Percentiles rank a stretch among this genome's conserved stretches.
These are phyloP conservation scores for Trachythela sp. DNA, from an alignment of 64 coral and sea anemone species.

Conservation along the genomic window DNA sequence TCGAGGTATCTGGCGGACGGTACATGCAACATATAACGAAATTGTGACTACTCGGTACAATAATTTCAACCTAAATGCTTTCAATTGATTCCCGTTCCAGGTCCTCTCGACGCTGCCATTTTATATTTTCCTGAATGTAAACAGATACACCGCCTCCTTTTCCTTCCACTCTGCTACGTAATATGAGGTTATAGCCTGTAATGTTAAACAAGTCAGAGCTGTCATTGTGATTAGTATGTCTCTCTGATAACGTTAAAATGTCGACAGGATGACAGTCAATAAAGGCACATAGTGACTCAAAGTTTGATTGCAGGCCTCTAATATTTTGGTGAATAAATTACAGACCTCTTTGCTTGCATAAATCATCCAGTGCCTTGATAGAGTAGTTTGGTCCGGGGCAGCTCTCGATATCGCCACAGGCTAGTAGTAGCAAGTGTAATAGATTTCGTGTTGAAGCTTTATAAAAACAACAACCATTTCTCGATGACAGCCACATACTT, in stretches of 20 bases:
- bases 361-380: not conserved
- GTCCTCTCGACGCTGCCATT: not conserved
- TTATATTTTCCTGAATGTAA: not conserved
- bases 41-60: not conserved
- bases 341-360: not conserved
- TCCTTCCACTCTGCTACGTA: not conserved
- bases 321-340: not conserved
- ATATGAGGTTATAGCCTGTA: not conserved
- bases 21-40: not conserved
- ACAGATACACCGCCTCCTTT: not conserved
- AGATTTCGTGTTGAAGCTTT: not conserved
- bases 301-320: not conserved
- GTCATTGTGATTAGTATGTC: not conserved
- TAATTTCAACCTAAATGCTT: not conserved
- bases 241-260: not conserved
- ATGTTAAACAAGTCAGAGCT: not conserved
- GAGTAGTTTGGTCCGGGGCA: conserved; percentile 1
- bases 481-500: not conserved
- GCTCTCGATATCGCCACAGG: not conserved
- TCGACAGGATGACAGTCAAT: not conserved
- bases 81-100: not conserved
- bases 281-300: not conserved
- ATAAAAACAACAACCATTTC: not conserved
- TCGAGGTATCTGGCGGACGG: not conserved
- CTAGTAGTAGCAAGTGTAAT: not conserved